These are phyloP conservation scores for Rhodeus uyekii DNA, from an alignment of 2,797 vertebrate species.

Conservation along the genomic window DNA sequence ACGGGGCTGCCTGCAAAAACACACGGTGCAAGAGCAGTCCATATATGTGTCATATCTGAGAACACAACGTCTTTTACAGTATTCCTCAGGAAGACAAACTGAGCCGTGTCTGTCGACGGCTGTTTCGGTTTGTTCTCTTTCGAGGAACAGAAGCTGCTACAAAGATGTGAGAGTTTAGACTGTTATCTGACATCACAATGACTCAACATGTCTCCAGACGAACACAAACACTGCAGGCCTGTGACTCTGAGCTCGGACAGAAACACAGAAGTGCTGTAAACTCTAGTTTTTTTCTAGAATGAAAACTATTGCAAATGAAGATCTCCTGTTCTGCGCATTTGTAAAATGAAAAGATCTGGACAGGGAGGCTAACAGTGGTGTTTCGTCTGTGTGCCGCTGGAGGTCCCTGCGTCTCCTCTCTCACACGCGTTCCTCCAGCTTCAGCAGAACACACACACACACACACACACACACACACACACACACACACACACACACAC, in stretches of 20 bases:
- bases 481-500: background rate
- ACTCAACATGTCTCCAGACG: too few species aligned
- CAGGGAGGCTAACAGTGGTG: background rate
- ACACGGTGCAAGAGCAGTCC: background rate
- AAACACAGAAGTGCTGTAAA: background rate
- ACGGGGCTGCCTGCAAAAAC: conserved; percentile 81
- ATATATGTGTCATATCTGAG: background rate
- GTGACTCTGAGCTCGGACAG: too few species aligned
- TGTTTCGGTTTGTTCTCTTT: background rate
- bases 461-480: background rate
- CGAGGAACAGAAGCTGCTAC: background rate
- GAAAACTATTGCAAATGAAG: background rate
- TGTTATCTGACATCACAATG: background rate
- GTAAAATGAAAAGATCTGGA: background rate
- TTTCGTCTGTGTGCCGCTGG: conserved; percentile 10
- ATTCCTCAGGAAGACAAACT: background rate
- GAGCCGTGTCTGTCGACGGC: background rate
- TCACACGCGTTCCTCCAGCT: too few species aligned
- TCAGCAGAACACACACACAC: too few species aligned
- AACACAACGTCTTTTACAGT: background rate
- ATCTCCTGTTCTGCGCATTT: background rate
- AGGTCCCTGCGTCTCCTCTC: too few species aligned
- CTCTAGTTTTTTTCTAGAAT: background rate
- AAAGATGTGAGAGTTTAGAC: background rate
- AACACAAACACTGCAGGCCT: too few species aligned